Base-by-base conservation (phyloP, 2,888 invertebrate species). In the Calameuta pallipes region DNA sequence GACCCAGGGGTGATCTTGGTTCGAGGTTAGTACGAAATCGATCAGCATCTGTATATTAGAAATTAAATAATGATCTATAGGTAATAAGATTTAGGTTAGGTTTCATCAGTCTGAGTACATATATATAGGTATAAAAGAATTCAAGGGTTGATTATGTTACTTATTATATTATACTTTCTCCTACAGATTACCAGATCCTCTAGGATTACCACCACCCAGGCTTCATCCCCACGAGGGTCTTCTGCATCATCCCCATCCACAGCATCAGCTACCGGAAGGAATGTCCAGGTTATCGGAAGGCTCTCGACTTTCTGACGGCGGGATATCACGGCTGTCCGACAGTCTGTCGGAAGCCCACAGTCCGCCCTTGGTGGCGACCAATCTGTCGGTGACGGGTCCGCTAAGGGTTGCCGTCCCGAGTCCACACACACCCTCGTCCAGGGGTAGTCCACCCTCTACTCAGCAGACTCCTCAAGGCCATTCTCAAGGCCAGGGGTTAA, bases 371-470 rank as follows among this genome's bases (percentile, higher is more conserved):
- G 90, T 91, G 75, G 91, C 91, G 79, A 91, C 91, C 80, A 91
- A 91, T 83, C 86, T 91, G 36, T 88, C 91, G 78, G 91, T 91
- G 37, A 90, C 90, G 81, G 91, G 91, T 75, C 91, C 91, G 13
- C 78, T 91, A 73, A 86, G 90, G 82, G 91, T 91, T 35, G 90
- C 91, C 0, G 91, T 91, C 0, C 91, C 91, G 41, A 90, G 90
- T 79, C 91, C 91, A 4, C 91, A 91, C 80, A 91, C 91, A 37
- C 91, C 91, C n/a, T 91, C 91, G 70, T 91, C 91, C 15, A 86
- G 90, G 15, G 91, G 91, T 35, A 91, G 91, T 79, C 91, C 91
- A 11, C 89, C 90, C 13, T 81, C 88, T 75, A 85, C 84, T 78
- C 83, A 81, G 73, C 83, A 84, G 31, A 86, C 88, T 33, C 84